Percentiles rank a stretch among this genome's conserved stretches.
phyloP scores from a whole-genome alignment of 2,113 vertebrate species.

The Chinchilla lanigera region DNA sequence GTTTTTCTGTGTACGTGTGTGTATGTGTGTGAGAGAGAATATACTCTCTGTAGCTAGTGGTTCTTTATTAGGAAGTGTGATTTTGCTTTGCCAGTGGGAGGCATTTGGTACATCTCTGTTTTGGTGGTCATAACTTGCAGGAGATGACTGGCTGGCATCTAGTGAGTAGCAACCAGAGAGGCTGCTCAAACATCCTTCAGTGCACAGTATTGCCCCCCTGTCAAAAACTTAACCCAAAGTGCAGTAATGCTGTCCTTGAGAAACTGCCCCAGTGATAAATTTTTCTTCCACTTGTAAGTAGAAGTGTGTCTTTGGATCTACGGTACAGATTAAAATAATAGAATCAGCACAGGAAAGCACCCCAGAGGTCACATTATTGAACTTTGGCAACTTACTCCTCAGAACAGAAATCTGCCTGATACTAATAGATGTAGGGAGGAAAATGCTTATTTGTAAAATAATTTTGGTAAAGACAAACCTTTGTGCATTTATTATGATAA shows the following conservation, averaged over 20 bases:
- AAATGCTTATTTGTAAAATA: neutral
- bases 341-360: neutral
- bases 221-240: neutral
- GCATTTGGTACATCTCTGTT: neutral
- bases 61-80: neutral
- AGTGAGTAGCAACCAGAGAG: neutral
- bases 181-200: neutral
- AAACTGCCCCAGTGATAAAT: neutral
- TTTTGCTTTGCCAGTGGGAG: slow-evolving; percentile 14
- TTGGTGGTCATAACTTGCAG: slow-evolving; percentile 31
- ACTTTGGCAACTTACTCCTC: neutral
- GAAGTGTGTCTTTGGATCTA: slow-evolving; percentile 26
- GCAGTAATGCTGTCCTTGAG: neutral
- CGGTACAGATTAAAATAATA: slow-evolving; percentile 31
- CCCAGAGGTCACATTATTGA: neutral
- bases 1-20: neutral
- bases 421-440: neutral
- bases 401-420: neutral
- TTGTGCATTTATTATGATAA: neutral
- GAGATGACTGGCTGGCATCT: neutral
- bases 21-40: neutral
- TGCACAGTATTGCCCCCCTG: neutral
- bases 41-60: neutral
- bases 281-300: slow-evolving; percentile 53
- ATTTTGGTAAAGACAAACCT: slow-evolving; percentile 1